Evolutionary conservation across 53 echinoderm and acorn worm species (phyloP).

Genomic region (Antedon mediterranea): DNA sequence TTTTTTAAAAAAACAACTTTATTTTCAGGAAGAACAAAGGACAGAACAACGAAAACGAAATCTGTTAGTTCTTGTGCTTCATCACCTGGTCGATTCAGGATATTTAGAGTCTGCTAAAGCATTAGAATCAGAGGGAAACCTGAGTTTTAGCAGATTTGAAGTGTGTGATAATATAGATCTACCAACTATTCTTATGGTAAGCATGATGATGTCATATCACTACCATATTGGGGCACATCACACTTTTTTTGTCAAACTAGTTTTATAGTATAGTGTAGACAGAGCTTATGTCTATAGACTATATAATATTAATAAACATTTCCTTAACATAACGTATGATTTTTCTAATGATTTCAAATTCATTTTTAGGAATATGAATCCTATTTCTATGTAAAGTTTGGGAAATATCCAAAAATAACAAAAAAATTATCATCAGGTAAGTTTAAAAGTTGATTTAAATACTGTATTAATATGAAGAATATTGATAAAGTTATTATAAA

Average conservation of each 20-base stretch:
- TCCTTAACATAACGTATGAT: too few species aligned
- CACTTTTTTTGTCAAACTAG: too few species aligned
- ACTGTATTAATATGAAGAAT: too few species aligned
- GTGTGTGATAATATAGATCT: conserved; percentile 96
- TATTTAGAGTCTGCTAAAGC: conserved; percentile 89
- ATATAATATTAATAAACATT: too few species aligned
- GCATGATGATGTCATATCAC: too few species aligned
- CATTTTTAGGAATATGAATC: conserved; percentile 82
- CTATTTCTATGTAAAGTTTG: conserved; percentile 90
- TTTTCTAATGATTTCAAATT: conserved; percentile 2
- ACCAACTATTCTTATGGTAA: conserved; percentile 85
- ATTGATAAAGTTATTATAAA: too few species aligned
- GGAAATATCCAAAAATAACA: conserved; percentile 86
- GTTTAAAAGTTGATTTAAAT: conserved; percentile 7
- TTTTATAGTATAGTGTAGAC: too few species aligned
- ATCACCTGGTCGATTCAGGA: conserved; percentile 78
- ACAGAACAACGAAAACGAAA: conserved; percentile 80
- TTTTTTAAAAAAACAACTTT: too few species aligned
- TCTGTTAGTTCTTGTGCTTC: conserved; percentile 66
- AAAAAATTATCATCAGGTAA: conserved; percentile 83
- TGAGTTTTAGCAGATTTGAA: conserved; percentile 83
- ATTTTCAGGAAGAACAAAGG: conserved; percentile 73
- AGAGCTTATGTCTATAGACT: too few species aligned
- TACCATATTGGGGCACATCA: background rate
- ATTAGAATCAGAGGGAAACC: conserved; percentile 66